Base-by-base conservation (phyloP, 2,113 vertebrate genomes). In the Peromyscus californicus region DNA sequence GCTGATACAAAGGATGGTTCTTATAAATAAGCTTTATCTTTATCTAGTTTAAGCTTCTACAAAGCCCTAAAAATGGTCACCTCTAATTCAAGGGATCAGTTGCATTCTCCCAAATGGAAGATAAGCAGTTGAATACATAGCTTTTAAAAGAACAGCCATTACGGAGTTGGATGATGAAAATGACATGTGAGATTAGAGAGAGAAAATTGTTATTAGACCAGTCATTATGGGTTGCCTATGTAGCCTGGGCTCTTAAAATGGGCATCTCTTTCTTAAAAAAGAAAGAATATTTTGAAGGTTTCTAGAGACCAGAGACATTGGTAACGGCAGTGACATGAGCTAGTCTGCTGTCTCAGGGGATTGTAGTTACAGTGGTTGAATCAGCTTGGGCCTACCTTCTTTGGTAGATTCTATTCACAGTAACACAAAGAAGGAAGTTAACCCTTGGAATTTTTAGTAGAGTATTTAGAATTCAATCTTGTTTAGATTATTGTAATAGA, bases 231-330 rank as follows among this genome's bases (percentile, higher is more conserved):
- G 3, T 78, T 48, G n/a, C 17, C 29, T 63, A n/a, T 78, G 11
- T 51, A 90, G 91, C 75, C 24, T 90, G 54, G 48, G 19, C 15
- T 36, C 11, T 91, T 95, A 75, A 90, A 19, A 96, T 70, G 67
- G 86, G 15, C 29, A 93, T 42, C 42, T 92, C 65, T 67, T 96
- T 97, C 72, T 93, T 80, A 82, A 91, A 88, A 70, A 48, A 70
- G 51, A 70, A 54, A 70, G 42, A 76, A 31, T 75, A 93, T 86
- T 87, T 96, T 94, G 42, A 65, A 95, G 31, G 0, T 59, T 91
- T 95, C 7, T 90, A 72, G 19, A 91, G 63, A 91, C 26, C 10
- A 95, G 54, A 88, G 59, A 75, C 74, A 76, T 1, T 86, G 72
- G 3, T 94, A 75, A 45, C 36, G 65, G 72, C 61, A 75, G 75